phyloP scores from a whole-genome alignment of 2,797 vertebrate genomes.

The Gymnoscopelus microlampas region DNA sequence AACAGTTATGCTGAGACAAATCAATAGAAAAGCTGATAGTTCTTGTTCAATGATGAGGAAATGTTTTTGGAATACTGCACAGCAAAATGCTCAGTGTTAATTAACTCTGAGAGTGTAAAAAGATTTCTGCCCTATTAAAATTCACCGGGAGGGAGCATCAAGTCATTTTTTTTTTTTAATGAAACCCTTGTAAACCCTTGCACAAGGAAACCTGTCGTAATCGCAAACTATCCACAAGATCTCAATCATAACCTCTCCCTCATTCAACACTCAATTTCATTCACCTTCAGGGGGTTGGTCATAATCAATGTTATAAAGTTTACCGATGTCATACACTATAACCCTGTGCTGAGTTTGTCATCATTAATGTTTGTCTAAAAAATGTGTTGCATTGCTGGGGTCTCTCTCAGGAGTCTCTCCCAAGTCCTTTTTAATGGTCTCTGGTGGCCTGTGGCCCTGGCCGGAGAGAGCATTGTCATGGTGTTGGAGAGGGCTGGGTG shows the following conservation, averaged over 20 bases:
- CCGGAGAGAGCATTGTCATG: conserved; percentile 61
- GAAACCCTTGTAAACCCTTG: too few relatives aligned
- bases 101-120: too few relatives aligned
- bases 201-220: too few relatives aligned
- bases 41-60: too few relatives aligned
- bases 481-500: conserved; percentile 43
- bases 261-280: neutral
- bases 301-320: conserved; percentile 15
- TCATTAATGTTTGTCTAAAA: conserved; percentile 69
- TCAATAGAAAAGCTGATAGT: too few relatives aligned
- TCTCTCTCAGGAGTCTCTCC: conserved; percentile 52
- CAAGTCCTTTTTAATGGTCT: conserved; percentile 71
- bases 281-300: neutral
- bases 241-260: neutral
- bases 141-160: too few relatives aligned
- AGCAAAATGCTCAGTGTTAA: too few relatives aligned
- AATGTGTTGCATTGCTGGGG: conserved; percentile 54
- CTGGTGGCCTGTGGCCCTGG: conserved; percentile 53
- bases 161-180: too few relatives aligned
- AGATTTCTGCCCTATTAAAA: too few relatives aligned
- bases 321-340: conserved; percentile 52
- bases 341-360: conserved; percentile 60
- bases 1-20: too few relatives aligned
- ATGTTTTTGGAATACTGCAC: too few relatives aligned
- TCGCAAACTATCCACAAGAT: too few relatives aligned